A percentile compares a stretch with the other conserved stretches of the same genome.
phyloP scores from a whole-genome alignment of 2,888 invertebrate species.

The Caenorhabditis panamensis region DNA sequence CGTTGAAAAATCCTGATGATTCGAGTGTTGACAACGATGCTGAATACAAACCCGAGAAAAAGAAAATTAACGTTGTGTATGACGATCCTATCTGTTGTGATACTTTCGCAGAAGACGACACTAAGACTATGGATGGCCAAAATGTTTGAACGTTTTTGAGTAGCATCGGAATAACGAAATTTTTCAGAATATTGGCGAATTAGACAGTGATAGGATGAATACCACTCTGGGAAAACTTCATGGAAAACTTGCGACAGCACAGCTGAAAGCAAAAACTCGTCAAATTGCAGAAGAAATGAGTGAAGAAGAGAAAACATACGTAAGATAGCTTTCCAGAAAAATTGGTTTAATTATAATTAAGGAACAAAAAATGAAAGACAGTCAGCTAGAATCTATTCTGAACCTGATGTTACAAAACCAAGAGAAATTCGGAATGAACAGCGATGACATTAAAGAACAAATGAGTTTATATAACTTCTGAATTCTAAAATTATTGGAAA shows the following conservation, averaged over 20 bases:
- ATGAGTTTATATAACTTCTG: constrained; percentile 76
- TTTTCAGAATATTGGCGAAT: too few species aligned
- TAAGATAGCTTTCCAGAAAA: constrained; percentile 25
- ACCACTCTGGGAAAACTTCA: constrained; percentile 71
- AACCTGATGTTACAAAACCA: constrained; percentile 76
- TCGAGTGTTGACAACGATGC: too few species aligned
- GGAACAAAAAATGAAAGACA: constrained; percentile 71
- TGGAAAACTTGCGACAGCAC: constrained; percentile 79
- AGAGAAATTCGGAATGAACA: constrained; percentile 77
- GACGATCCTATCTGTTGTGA: too few species aligned
- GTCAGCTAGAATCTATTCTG: constrained; percentile 77
- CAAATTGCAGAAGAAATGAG: constrained; percentile 75
- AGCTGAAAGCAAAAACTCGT: constrained; percentile 73
- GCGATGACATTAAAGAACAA: constrained; percentile 76
- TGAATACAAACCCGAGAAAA: too few species aligned
- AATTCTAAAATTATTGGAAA: constrained; percentile 7
- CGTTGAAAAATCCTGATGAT: too few species aligned
- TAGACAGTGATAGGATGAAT: constrained; percentile 46
- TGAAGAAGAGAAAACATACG: constrained; percentile 72
- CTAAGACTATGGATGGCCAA: too few species aligned
- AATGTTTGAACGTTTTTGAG: too few species aligned
- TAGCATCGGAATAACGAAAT: too few species aligned
- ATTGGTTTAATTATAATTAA: constrained; percentile 42
- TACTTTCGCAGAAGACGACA: too few species aligned
- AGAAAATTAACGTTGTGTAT: too few species aligned